A percentile compares a stretch with the other conserved stretches of the same genome.
Conservation (phyloP, 2,888 invertebrate species). For the Tetranychus piercei region DNA sequence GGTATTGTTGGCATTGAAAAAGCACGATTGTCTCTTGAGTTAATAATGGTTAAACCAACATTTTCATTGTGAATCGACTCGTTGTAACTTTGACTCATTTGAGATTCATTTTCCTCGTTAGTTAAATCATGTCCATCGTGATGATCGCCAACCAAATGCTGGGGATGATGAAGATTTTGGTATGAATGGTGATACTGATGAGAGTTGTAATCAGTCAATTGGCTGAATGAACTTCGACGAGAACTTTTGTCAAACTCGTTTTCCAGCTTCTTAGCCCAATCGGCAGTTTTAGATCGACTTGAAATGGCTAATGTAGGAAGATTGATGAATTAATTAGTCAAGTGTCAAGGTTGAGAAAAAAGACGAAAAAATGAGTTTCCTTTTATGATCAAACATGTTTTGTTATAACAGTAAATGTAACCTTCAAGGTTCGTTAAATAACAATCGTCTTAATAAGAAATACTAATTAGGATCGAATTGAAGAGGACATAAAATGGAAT, state of each 20-base stretch:
- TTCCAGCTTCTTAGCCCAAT: not conserved
- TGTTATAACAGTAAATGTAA: no score
- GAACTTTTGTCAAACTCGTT: not conserved
- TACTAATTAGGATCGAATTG: not conserved
- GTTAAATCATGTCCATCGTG: not conserved
- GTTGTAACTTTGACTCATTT: not conserved
- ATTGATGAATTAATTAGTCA: not conserved
- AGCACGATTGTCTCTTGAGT: not conserved
- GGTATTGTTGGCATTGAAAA: not conserved
- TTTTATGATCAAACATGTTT: not conserved
- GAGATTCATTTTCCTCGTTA: not conserved
- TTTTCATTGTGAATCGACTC: not conserved
- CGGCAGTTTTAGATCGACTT: constrained; percentile 7
- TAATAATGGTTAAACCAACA: not conserved
- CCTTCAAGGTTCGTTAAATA: no score
- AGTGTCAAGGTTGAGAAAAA: not conserved
- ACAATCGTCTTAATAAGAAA: not conserved
- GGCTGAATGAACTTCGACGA: not conserved
- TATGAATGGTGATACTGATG: not conserved
- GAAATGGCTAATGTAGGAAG: constrained; percentile 2
- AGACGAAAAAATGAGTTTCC: not conserved
- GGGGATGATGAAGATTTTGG: not conserved
- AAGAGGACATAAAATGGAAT: not conserved
- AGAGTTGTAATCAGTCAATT: not conserved
- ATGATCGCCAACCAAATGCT: not conserved